Evolutionary conservation across 1,140 invertebrate genomes (phyloP), one percentile per base, ranked within the genome.

Genomic region (Ceratosolen fusciceps): DNA sequence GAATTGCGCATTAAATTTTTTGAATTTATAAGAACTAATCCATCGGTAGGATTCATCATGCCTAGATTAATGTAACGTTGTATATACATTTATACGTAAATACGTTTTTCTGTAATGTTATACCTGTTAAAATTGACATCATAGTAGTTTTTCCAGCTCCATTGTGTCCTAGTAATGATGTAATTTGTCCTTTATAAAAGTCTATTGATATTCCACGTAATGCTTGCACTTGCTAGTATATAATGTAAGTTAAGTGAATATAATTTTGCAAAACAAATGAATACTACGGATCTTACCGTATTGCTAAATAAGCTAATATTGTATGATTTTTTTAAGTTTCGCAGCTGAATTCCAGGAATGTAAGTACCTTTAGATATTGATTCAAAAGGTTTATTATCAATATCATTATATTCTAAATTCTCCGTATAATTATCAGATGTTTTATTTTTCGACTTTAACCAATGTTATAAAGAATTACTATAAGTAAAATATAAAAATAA

Each of bases 71-170:
- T 39, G 24, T 14, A 37, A n/a, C 16, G 62, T 56, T 60, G 74
- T 58, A 70, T 62, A 37, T 37, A 39, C 21, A 24, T 77, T 47
- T 65, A 34, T 14, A 70, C 26, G 1, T 70, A 19, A 5, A 14
- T 8, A 49, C 4, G 0, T 60, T 60, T 9, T 26, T 39, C 12
- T n/a, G 26, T 21, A 67, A 37, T 52, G 19, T 21, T 2, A 5
- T 72, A 87, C 93, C 93, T 81, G 93, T 94, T 37, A 94, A 82
- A 86, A 94, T 93, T 12, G 91, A 90, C 93, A 97, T 94, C 84
- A 94, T 91, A 70, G 95, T 96, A 60, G 94, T 95, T 88, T 96
- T 96, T 4, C 96, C 96, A 67, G 95, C 95, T 29, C 95, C 95
- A 85, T 96, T 96, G 60, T 94, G 95, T 1, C 96, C 96, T 12